Conservation (phyloP, 2,797 vertebrate species). For the Danio aesculapii region DNA sequence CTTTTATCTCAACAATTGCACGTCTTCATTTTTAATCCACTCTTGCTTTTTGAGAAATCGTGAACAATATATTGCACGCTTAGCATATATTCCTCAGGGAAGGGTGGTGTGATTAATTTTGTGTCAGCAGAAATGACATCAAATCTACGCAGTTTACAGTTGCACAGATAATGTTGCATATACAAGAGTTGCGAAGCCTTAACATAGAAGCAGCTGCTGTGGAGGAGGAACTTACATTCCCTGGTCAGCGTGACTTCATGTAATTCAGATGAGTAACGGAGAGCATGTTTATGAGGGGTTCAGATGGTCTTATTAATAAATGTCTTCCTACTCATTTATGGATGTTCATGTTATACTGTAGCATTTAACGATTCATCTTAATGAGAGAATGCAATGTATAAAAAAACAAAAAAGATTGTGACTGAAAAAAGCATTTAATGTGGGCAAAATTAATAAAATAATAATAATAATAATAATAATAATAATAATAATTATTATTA, state of each 20-base stretch:
- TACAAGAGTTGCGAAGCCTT: constrained; percentile 32
- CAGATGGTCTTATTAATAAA: constrained; percentile 46
- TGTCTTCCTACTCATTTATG: constrained; percentile 9
- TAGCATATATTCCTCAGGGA: constrained; percentile 28
- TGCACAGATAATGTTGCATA: constrained; percentile 21
- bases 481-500: too few relatives aligned
- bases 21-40: background rate
- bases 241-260: constrained; percentile 44
- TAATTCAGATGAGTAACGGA: constrained; percentile 58
- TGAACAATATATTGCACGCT: constrained; percentile 11
- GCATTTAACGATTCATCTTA: background rate
- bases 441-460: too few relatives aligned
- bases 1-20: background rate
- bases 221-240: constrained; percentile 60
- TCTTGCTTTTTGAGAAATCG: background rate
- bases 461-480: too few relatives aligned
- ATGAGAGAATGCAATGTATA: background rate
- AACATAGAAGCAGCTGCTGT: constrained; percentile 60
- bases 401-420: background rate
- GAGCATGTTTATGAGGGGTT: constrained; percentile 46
- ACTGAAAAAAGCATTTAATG: background rate
- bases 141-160: constrained; percentile 25
- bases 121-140: constrained; percentile 28
- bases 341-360: background rate
- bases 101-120: constrained; percentile 22